A percentile compares a stretch with the other conserved stretches of the same genome.
These are phyloP conservation scores for Uromys caudimaculatus DNA, from an alignment of 2,797 vertebrate species.

Conservation along the genomic window DNA sequence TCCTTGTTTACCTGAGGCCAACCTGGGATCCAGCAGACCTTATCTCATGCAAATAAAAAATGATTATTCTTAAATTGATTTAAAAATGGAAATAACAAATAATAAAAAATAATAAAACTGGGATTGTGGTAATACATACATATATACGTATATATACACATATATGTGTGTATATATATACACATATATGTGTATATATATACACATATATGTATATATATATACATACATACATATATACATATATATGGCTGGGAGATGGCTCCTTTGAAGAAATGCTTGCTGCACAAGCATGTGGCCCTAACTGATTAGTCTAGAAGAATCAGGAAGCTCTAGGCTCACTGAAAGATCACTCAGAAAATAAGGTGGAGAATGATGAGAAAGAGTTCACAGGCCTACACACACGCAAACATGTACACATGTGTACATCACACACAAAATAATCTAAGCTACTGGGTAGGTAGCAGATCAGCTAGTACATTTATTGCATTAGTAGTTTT, in stretches of 20 bases:
- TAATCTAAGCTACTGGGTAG: background rate
- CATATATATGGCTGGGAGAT: background rate
- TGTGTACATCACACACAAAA: background rate
- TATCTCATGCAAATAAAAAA: background rate
- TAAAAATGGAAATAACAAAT: background rate
- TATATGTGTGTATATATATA: too few relatives aligned
- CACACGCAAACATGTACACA: background rate
- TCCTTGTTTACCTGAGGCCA: background rate
- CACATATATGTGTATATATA: too few relatives aligned
- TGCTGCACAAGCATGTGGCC: background rate
- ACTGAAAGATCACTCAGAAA: background rate
- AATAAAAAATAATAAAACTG: background rate
- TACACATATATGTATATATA: too few relatives aligned
- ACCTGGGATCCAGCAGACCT: background rate
- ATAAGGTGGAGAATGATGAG: background rate
- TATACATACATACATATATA: too few relatives aligned
- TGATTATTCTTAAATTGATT: background rate
- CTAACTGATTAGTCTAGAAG: background rate
- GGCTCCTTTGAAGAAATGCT: background rate
- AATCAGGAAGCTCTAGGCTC: background rate
- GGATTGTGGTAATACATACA: too few relatives aligned
- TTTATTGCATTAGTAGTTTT: slow-evolving; percentile 53
- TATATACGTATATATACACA: too few relatives aligned
- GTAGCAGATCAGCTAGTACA: background rate
- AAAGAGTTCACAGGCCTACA: background rate